A percentile compares a stretch with the other conserved stretches of the same genome.
Evolutionary conservation across 2,797 vertebrate genomes (phyloP).

Genomic region (Borostomias antarcticus): DNA sequence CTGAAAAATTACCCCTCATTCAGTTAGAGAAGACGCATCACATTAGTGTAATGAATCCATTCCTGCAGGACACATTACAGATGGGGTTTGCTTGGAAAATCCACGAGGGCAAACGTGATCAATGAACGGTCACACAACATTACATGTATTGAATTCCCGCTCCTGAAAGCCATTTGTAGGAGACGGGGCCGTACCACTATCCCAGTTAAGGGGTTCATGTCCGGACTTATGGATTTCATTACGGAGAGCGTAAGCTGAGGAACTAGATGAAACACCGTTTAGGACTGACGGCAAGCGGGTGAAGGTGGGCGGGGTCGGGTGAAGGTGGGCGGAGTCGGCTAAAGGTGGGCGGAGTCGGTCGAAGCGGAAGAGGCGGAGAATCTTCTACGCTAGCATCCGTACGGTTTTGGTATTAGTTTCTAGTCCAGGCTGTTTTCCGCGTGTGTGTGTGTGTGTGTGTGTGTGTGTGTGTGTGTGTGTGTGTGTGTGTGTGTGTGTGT

Average conservation of each 20-base stretch:
- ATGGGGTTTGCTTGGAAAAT: conserved; percentile 43
- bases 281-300: conserved; percentile 28
- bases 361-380: too few species aligned
- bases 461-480: too few species aligned
- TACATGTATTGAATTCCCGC: conserved; percentile 51
- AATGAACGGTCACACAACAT: conserved; percentile 57
- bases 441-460: too few species aligned
- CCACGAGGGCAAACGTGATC: conserved; percentile 38
- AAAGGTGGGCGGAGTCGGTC: not conserved
- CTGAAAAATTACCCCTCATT: not conserved
- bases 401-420: too few species aligned
- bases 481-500: too few species aligned
- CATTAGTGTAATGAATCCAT: not conserved
- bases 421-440: too few species aligned
- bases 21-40: not conserved
- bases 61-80: conserved; percentile 30
- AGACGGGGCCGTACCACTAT: not conserved
- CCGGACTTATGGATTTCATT: conserved; percentile 40
- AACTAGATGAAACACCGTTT: too few species aligned
- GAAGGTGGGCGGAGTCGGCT: too few species aligned
- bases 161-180: conserved; percentile 43
- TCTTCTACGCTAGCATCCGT: too few species aligned
- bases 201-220: conserved; percentile 11
- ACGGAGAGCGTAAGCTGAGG: conserved; percentile 26
- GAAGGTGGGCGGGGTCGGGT: not conserved